Evolutionary conservation across 2,888 invertebrate species (phyloP), one percentile per base, ranked within the genome.

Genomic region (Meghimatium bilineatum): DNA sequence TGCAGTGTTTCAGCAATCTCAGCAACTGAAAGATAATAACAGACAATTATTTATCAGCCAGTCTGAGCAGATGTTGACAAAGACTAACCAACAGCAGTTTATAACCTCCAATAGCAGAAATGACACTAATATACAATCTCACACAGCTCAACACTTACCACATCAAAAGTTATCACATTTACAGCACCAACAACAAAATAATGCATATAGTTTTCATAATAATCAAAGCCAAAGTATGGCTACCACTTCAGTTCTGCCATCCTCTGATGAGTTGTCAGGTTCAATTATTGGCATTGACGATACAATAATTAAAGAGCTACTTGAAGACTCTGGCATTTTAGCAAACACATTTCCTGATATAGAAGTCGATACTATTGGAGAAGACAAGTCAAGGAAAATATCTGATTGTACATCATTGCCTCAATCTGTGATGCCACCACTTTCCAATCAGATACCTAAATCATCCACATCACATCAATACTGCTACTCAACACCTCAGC

Each of bases 261-360:
- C 84, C 63, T 80, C 84, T 49, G 84, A 84, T 75, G 84, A 84
- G 60, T 29, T 84, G 14, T 80, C 80, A 14, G 84, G 84, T 14
- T 84, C 84, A n/a, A 84, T 84, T n/a, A 75, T 66, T 60, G 80
- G 84, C 12, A 75, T 84, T 49, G 84, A 84, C 80, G 84, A 84
- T 49, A 84, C 80, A 6, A 84, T 84, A 32, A 84, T 84, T n/a
- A 80, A 67, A 67, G 84, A 84, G 32, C 69, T 84, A 5, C 84
- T 84, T 17, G 74, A 84, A 38, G 84, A 84, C 32, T 80, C 84
- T 84, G 84, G 84, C 17, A 80, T 84, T 17, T 67, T 84, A 23
- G 71, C 84, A 8, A 80, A 84, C 34, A 84, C 84, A 38, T 84
- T 84, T 75, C 80, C 84, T 56, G 84, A 84, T 49, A 84, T 84